Evolutionary conservation across 2,113 vertebrate species (phyloP).

Genomic region (Oncorhynchus nerka): DNA sequence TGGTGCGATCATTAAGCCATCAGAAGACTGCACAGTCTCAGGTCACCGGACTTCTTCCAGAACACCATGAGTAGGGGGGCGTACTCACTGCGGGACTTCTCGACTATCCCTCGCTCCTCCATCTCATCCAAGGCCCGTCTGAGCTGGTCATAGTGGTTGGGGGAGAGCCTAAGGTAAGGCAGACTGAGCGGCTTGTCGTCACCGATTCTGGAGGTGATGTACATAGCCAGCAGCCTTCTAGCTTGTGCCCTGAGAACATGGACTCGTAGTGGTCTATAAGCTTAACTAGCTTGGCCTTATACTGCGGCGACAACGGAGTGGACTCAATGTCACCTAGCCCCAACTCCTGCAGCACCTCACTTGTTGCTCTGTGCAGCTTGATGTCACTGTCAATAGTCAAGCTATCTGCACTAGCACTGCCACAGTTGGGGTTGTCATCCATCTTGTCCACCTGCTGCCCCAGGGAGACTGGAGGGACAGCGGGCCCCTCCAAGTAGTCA

Average conservation of each 20-base stretch:
- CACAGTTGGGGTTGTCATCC: background rate
- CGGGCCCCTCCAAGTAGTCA: background rate
- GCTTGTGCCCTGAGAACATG: slow-evolving; percentile 27
- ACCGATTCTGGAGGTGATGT: slow-evolving; percentile 10
- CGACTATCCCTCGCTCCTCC: background rate
- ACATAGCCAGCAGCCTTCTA: slow-evolving; percentile 6
- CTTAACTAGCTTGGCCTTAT: slow-evolving; percentile 12
- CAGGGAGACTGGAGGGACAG: background rate
- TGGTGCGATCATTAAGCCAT: background rate
- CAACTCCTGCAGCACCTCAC: slow-evolving; percentile 5
- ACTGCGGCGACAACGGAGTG: background rate
- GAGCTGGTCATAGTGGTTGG: slow-evolving; percentile 25
- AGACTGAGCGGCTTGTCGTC: slow-evolving; percentile 27
- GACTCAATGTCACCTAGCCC: slow-evolving; percentile 10
- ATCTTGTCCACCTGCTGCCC: background rate
- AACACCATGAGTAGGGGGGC: background rate
- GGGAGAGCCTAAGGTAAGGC: slow-evolving; percentile 1
- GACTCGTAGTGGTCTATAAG: slow-evolving; percentile 22
- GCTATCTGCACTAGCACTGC: background rate
- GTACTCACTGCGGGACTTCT: background rate
- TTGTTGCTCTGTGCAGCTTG: no score
- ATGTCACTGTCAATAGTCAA: background rate
- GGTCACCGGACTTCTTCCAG: background rate
- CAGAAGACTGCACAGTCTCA: background rate
- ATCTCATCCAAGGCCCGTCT: slow-evolving; percentile 18